Base-by-base conservation (phyloP, 2,888 invertebrate genomes). In the Trypoxylon attenuatum region DNA sequence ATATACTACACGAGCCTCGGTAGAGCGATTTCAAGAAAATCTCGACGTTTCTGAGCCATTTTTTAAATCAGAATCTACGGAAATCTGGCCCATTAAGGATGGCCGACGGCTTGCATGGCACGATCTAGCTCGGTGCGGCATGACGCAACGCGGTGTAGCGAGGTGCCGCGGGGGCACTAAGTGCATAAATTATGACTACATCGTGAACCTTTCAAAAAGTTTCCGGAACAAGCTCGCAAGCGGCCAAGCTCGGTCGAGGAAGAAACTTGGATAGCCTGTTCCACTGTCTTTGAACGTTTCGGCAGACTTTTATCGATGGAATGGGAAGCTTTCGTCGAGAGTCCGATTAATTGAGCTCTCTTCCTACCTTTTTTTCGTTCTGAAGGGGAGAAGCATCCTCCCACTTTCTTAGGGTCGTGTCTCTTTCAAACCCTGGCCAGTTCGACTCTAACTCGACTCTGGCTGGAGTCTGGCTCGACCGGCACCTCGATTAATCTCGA, bases 181-280 rank as follows among this genome's bases (percentile, higher is more conserved):
- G 78, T 81, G 80, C 79, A 83, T 84, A 81, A 84, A 84, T 85
- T 84, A 84, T 83, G 79, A 81, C 78, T 76, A 76, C 74, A 78
- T 79, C 72, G 74, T 69, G 74, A 76, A 81, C 71, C 71, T 66
- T 53, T 68, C 58, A 62, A 64, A 70, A 79, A 81, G 70, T 78
- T 81, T 72, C 22, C 46, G 63, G 53, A 55, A 50, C 21, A 51
- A 45, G 62, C 42, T 38, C 38, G 22, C 33, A 39, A 61, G 50
- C 22, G 57, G 46, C 23, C 19, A n/a, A 49, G 18, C 43, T 46
- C 25, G 19, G 27, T 16, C 5, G 45, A 5, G 0, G 21, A 51
- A 57, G 66, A 70, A 80, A 77, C 69, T 76, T 78, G 60, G 67
- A 73, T 69, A 73, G 60, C 65, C 54, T 53, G 42, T 51, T 65